These are phyloP conservation scores for Cyrtodaria siliqua DNA, from an alignment of 2,888 invertebrate genomes.

Conservation along the genomic window DNA sequence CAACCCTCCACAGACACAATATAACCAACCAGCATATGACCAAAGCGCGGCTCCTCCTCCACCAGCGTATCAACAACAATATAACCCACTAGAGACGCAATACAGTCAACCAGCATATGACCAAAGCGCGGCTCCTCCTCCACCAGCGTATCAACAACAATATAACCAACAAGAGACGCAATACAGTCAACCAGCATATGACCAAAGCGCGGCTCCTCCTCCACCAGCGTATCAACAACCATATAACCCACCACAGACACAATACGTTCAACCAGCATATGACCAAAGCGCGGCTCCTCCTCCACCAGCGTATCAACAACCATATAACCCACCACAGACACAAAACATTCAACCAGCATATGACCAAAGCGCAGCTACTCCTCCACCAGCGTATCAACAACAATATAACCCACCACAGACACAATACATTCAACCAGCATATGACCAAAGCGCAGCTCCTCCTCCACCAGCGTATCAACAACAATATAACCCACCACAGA, in stretches of 20 bases:
- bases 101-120: background rate
- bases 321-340: too few species aligned
- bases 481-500: too few species aligned
- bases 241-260: background rate
- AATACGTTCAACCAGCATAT: background rate
- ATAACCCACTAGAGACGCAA: background rate
- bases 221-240: background rate
- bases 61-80: background rate
- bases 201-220: background rate
- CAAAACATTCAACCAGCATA: background rate
- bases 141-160: background rate
- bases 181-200: background rate
- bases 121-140: background rate
- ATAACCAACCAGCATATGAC: too few species aligned
- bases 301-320: too few species aligned
- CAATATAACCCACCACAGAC: too few species aligned
- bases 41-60: constrained; percentile 6
- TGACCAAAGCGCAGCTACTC: background rate
- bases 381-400: too few species aligned
- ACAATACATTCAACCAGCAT: too few species aligned
- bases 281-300: background rate
- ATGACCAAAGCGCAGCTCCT: too few species aligned
- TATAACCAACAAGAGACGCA: background rate
- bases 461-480: too few species aligned
- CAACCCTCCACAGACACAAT: background rate